Percentiles rank a stretch among this genome's conserved stretches.
Evolutionary conservation across 2,888 invertebrate species (phyloP).

Genomic region (Coenonympha arcania): DNA sequence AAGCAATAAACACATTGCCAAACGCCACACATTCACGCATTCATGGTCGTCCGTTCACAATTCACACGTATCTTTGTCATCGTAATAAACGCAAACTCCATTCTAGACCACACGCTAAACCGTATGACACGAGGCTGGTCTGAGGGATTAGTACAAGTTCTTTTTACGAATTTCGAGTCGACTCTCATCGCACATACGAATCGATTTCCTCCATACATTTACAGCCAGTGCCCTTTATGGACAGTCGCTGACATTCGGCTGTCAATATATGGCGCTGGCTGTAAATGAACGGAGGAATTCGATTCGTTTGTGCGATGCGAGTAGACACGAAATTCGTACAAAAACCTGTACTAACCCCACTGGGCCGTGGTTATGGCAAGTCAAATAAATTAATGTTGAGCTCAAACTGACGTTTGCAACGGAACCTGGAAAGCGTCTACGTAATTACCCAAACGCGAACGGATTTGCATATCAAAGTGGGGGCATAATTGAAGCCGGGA

Average conservation of each 20-base stretch:
- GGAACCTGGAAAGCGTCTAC: constrained; percentile 60
- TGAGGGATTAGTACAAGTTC: too few relatives aligned
- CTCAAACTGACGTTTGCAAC: constrained; percentile 54
- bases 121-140: constrained; percentile 17
- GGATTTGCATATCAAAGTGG: constrained; percentile 72
- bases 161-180: too few relatives aligned
- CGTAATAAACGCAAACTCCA: constrained; percentile 21
- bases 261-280: too few relatives aligned
- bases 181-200: too few relatives aligned
- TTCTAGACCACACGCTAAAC: constrained; percentile 12
- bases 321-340: too few relatives aligned
- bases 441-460: constrained; percentile 67
- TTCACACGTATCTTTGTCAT: constrained; percentile 23
- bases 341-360: too few relatives aligned
- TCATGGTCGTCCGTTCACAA: constrained; percentile 16
- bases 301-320: too few relatives aligned
- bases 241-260: too few relatives aligned
- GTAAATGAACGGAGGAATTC: too few relatives aligned
- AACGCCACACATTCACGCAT: constrained; percentile 3
- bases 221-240: too few relatives aligned
- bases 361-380: constrained; percentile 22
- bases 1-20: constrained; percentile 3
- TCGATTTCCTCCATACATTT: too few relatives aligned
- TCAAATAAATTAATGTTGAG: constrained; percentile 31
- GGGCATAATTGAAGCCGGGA: constrained; percentile 66